phyloP scores from a whole-genome alignment of 2,113 vertebrate genomes.

The Delphinus delphis region DNA sequence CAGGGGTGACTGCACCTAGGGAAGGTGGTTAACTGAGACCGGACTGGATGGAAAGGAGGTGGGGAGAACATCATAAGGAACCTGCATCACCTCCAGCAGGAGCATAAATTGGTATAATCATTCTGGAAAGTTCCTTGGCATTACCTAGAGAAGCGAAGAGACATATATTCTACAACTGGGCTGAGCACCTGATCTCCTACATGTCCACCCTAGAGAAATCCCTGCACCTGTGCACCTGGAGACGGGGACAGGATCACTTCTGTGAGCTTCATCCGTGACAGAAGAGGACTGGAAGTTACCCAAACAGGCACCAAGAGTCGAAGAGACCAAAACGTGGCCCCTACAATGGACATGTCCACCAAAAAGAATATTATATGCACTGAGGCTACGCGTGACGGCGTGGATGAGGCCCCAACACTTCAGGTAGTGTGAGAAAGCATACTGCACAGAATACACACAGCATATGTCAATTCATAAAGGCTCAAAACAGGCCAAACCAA shows the following conservation, averaged over 20 bases:
- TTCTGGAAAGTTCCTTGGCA: background rate
- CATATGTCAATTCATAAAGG: accelerated
- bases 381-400: accelerated
- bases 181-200: background rate
- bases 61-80: background rate
- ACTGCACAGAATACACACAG: accelerated
- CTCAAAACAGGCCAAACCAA: background rate
- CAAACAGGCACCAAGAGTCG: accelerated
- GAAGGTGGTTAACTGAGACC: background rate
- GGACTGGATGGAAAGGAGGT: background rate
- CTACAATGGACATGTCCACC: accelerated
- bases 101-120: accelerated
- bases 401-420: too few species aligned
- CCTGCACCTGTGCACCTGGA: background rate
- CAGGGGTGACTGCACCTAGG: background rate
- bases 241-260: accelerated
- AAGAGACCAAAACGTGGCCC: background rate
- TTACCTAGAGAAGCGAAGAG: background rate
- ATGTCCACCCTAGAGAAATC: background rate
- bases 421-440: background rate
- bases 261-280: background rate
- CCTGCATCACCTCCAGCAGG: accelerated
- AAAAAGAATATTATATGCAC: accelerated
- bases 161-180: background rate
- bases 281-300: background rate